phyloP scores from a whole-genome alignment of 2,888 invertebrate species.

The Tromatobia lineatoria region DNA sequence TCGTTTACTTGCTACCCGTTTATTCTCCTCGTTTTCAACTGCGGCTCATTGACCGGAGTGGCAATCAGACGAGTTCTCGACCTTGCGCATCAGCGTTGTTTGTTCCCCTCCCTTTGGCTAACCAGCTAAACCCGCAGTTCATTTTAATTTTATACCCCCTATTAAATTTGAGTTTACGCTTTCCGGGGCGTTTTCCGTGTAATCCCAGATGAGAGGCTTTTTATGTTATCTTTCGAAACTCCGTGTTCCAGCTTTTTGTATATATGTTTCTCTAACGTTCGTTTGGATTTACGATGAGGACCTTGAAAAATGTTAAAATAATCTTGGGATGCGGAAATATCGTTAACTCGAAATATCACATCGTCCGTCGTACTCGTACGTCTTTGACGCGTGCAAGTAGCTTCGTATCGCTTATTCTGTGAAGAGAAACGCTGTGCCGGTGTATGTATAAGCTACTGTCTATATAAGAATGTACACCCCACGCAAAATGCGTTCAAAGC shows the following conservation, averaged over 20 bases:
- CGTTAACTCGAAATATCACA: conserved; percentile 60
- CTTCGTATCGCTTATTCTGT: conserved; percentile 53
- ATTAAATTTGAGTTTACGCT: conserved; percentile 40
- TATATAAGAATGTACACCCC: conserved; percentile 40
- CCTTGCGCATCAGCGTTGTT: conserved; percentile 12
- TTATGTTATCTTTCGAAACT: conserved; percentile 32
- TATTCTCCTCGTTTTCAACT: neutral
- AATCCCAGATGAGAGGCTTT: conserved; percentile 35
- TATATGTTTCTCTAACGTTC: conserved; percentile 1
- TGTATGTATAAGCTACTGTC: conserved; percentile 1
- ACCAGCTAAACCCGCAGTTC: neutral
- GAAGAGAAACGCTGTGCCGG: conserved; percentile 25
- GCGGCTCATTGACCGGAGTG: conserved; percentile 34
- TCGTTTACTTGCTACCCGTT: neutral
- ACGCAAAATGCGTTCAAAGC: conserved; percentile 66
- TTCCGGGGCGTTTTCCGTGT: conserved; percentile 15
- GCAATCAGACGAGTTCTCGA: conserved; percentile 23
- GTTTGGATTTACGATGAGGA: conserved; percentile 32
- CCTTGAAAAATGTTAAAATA: conserved; percentile 63
- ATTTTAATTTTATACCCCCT: conserved; percentile 39
- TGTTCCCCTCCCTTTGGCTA: neutral
- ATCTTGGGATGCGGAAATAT: conserved; percentile 62
- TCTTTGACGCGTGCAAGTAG: conserved; percentile 27
- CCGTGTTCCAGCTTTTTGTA: neutral
- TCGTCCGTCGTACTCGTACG: conserved; percentile 22